These are phyloP conservation scores for Serilophus lunatus DNA, from an alignment of 2,113 vertebrate genomes.

Conservation along the genomic window DNA sequence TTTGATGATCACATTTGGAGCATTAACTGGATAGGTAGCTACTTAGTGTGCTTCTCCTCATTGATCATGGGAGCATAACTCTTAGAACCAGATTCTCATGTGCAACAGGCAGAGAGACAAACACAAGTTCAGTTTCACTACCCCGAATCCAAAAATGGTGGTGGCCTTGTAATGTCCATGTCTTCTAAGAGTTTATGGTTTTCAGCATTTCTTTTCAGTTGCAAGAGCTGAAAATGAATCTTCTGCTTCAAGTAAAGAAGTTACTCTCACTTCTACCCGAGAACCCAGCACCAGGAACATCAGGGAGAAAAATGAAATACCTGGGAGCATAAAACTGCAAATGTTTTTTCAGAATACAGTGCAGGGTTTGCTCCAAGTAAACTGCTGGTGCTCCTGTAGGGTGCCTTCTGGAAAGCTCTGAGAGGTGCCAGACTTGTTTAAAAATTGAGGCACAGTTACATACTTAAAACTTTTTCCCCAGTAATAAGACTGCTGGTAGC, in stretches of 20 bases:
- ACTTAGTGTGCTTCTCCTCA: background rate
- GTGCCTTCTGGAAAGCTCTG: background rate
- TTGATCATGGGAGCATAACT: background rate
- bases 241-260: background rate
- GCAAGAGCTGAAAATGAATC: background rate
- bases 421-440: background rate
- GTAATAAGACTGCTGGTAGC: background rate
- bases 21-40: background rate
- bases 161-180: background rate
- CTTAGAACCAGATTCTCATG: background rate
- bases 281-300: background rate
- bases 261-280: background rate
- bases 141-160: background rate
- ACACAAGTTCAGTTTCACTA: background rate
- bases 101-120: background rate
- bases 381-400: background rate
- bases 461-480: background rate
- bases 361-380: background rate
- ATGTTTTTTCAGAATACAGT: background rate
- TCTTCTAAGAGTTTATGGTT: background rate
- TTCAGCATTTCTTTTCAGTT: background rate
- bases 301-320: background rate
- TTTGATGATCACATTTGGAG: background rate
- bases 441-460: background rate
- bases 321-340: background rate